Base-by-base conservation (phyloP, 37 sponge, comb jelly and placozoan genomes). In the Ephydatia muelleri region DNA sequence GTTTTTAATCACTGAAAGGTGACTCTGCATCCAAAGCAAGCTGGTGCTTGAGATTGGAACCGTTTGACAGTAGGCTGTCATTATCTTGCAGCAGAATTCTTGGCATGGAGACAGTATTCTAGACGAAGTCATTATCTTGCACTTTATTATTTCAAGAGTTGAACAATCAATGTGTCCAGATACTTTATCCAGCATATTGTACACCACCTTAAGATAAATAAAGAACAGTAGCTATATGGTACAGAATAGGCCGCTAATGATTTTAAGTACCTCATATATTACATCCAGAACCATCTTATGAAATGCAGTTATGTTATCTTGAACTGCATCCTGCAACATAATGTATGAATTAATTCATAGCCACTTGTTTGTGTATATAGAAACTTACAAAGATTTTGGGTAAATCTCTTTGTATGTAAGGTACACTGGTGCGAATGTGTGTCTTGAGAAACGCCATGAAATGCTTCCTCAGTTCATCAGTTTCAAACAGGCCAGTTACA, bases 21-120 rank as follows among this genome's bases (percentile, higher is more conserved):
- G 84, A 26, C 19, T 40, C 21, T 82, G 76, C 36, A 85, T 40
- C 86, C 86, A 90, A 0, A 78, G 73, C 3, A 90, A 77, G 33
- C 67, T 85, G 22, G 85, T 82, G 57, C 57, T 57, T 13, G 77
- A 69, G 29, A 81, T 34, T 22, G 27, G 39, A 14, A 85, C 49
- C 57, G 81, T 82, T 5, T 65, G 49, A 38, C 72, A 81, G 38
- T 65, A 81, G 26, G 86, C 37, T 39, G 90, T 72, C 3, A 90
- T 64, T 30, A 90, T 69, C 6, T 83, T 82, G 86, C 90, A 90
- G 29, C 86, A 90, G 79, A 90, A 85, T 0, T 66, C 38, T 67
- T 85, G 90, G 37, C 72, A 69, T 26, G 80, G 27, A 31, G 85
- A 65, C 33, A 84, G 81, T 39, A 38, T 28, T 25, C 89, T 85